These are phyloP conservation scores for Pteria penguin DNA, from an alignment of 2,888 invertebrate species.

Conservation along the genomic window DNA sequence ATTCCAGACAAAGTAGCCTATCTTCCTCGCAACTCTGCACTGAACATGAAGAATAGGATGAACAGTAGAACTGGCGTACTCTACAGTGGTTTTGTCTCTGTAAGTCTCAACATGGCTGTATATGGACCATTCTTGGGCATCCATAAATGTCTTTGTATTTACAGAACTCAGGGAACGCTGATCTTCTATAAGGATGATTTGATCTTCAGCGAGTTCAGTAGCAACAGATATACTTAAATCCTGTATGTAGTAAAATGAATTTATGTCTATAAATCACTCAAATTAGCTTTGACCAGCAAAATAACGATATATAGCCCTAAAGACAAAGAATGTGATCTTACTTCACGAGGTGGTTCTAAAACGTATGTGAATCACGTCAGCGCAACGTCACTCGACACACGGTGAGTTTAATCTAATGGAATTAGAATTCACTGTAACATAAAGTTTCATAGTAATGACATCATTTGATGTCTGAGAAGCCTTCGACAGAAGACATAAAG, in stretches of 20 bases:
- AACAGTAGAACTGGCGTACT: conserved; percentile 63
- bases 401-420: too few species aligned
- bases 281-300: neutral
- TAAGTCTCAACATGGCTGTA: conserved; percentile 69
- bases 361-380: too few species aligned
- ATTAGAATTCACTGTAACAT: too few species aligned
- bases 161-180: conserved; percentile 62
- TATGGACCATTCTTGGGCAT: conserved; percentile 66
- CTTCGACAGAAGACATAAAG: too few species aligned
- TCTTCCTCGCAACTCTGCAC: conserved; percentile 65
- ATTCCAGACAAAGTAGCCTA: conserved; percentile 74
- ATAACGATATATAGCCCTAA: neutral
- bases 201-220: conserved; percentile 58
- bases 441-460: too few species aligned
- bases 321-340: too few species aligned
- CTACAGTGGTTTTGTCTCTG: conserved; percentile 58
- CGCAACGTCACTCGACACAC: too few species aligned
- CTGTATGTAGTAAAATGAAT: too few species aligned
- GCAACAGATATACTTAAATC: conserved; percentile 67
- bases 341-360: too few species aligned
- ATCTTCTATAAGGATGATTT: conserved; percentile 66
- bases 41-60: conserved; percentile 67
- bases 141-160: conserved; percentile 64
- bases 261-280: too few species aligned
- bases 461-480: too few species aligned